Conservation (phyloP, 1,140 invertebrate species). For the Monochamus saltuarius region DNA sequence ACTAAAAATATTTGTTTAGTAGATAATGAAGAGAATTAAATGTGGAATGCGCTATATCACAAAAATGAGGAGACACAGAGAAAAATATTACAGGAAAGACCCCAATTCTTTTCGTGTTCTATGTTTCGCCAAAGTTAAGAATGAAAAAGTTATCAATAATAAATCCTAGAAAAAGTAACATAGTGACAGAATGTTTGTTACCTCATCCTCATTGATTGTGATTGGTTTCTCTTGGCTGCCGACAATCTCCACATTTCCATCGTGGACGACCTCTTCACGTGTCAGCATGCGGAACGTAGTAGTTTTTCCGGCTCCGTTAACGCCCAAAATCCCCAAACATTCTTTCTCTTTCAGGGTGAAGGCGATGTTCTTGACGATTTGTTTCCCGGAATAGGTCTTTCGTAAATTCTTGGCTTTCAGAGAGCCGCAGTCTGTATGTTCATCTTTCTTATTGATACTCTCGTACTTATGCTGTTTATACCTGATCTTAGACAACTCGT, state of each 20-base stretch:
- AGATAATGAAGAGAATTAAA: no score
- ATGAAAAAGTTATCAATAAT: no score
- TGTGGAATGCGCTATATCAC: no score
- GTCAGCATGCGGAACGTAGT: conserved; percentile 81
- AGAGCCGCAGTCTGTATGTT: conserved; percentile 3
- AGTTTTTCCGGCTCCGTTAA: conserved; percentile 86
- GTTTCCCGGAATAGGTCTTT: conserved; percentile 25
- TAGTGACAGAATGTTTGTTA: not conserved
- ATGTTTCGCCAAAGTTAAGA: no score
- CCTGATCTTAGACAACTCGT: no score
- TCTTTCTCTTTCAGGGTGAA: conserved; percentile 58
- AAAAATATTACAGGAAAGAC: no score
- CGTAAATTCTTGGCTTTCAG: conserved; percentile 23
- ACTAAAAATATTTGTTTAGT: no score
- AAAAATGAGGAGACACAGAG: no score
- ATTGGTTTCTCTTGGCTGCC: conserved; percentile 1
- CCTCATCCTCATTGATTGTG: conserved; percentile 21
- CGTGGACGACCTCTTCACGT: conserved; percentile 57
- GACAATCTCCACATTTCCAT: conserved; percentile 17
- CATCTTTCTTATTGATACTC: no score
- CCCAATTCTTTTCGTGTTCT: no score
- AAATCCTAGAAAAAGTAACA: not conserved
- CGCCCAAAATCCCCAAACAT: conserved; percentile 81
- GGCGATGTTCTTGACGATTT: conserved; percentile 22
- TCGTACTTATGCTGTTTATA: no score